These are phyloP conservation scores for Ichneumoninae sp. DNA, from an alignment of 2,888 invertebrate genomes.

Conservation along the genomic window DNA sequence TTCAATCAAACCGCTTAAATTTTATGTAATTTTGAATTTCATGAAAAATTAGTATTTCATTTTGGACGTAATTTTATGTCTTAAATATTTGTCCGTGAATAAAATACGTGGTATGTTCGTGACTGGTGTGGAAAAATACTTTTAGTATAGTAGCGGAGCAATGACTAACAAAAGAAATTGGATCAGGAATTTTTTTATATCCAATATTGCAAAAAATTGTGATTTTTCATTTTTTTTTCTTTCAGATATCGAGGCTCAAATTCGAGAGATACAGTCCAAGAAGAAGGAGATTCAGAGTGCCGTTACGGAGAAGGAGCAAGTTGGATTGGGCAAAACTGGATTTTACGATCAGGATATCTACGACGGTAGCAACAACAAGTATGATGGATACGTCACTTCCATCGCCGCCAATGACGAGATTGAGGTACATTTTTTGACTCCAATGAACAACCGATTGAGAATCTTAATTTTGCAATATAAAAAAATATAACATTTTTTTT, in stretches of 20 bases:
- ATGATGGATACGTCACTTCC: constrained; percentile 97
- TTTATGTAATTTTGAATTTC: too few relatives aligned
- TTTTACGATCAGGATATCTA: constrained; percentile 97
- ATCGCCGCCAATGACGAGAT: constrained; percentile 98
- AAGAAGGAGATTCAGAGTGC: constrained; percentile 91
- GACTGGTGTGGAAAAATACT: too few relatives aligned
- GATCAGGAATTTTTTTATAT: not conserved
- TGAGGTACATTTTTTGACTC: constrained; percentile 85
- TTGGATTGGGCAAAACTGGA: constrained; percentile 93
- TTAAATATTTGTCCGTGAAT: too few relatives aligned
- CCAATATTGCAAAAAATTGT: too few relatives aligned
- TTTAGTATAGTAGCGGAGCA: too few relatives aligned
- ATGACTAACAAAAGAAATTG: too few relatives aligned
- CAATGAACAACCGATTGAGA: not conserved
- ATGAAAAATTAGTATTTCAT: too few relatives aligned
- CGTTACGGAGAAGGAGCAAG: constrained; percentile 89
- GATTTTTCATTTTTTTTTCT: constrained; percentile 72
- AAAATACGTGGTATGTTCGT: too few relatives aligned
- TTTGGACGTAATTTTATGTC: too few relatives aligned
- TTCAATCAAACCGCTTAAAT: too few relatives aligned
- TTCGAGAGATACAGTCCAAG: constrained; percentile 94
- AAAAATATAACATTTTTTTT: not conserved
- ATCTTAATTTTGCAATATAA: constrained; percentile 24
- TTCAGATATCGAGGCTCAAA: constrained; percentile 96
- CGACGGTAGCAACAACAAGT: constrained; percentile 92